Percentiles rank a stretch among this genome's conserved stretches.
These are phyloP conservation scores for Eonycteris spelaea DNA, from an alignment of 2,113 vertebrate genomes.

Conservation along the genomic window DNA sequence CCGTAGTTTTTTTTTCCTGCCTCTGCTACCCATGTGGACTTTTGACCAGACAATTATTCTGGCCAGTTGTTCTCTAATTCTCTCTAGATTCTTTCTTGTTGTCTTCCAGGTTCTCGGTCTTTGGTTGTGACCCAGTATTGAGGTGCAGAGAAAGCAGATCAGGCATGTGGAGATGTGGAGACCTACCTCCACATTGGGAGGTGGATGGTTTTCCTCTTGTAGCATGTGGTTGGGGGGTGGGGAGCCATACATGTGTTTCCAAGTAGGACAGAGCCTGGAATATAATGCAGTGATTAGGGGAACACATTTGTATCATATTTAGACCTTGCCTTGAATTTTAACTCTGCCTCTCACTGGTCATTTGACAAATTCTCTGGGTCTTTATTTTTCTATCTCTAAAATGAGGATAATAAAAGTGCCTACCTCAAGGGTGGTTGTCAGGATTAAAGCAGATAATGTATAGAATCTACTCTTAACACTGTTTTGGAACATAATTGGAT, in stretches of 20 bases:
- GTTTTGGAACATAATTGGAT: neutral
- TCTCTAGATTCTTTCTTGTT: neutral
- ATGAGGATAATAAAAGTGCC: neutral
- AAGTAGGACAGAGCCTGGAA: neutral
- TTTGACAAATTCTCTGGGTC: neutral
- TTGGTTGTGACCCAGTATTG: neutral
- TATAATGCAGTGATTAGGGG: neutral
- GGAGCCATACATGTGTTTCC: neutral
- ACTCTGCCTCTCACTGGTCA: neutral
- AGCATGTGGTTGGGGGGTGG: neutral
- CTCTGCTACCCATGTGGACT: neutral
- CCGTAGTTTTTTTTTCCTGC: neutral
- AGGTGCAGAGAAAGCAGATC: neutral
- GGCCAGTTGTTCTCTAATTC: neutral
- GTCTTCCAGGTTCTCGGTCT: neutral
- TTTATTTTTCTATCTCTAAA: neutral
- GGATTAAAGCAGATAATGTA: neutral
- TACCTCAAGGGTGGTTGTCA: neutral
- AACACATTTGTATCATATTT: neutral
- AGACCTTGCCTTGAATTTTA: neutral
- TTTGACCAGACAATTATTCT: neutral
- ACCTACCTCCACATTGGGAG: neutral
- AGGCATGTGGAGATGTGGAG: neutral
- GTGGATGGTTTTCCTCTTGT: neutral
- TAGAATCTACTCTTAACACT: neutral